phyloP scores from a whole-genome alignment of 2,113 vertebrate genomes.

The Puntigrus tetrazona region DNA sequence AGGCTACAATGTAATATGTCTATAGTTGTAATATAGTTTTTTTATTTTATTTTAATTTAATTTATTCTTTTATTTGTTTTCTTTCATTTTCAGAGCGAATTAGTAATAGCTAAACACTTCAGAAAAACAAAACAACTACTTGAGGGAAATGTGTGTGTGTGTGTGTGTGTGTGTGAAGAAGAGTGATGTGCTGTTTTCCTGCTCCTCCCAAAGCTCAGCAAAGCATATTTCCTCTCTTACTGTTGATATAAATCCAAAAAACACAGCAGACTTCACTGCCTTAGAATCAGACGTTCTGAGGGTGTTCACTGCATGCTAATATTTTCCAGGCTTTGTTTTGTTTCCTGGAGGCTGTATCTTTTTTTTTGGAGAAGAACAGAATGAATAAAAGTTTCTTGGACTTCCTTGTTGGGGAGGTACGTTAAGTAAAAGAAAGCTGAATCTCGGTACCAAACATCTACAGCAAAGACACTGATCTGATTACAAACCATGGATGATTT shows the following conservation, averaged over 20 bases:
- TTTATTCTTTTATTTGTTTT: too few relatives aligned
- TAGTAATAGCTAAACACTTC: not conserved
- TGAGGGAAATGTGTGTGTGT: too few relatives aligned
- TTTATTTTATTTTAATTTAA: too few relatives aligned
- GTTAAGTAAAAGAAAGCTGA: not conserved
- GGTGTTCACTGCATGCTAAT: not conserved
- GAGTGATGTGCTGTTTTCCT: not conserved
- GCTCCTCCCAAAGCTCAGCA: not conserved
- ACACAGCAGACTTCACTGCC: not conserved
- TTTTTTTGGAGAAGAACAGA: not conserved
- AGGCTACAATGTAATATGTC: too few relatives aligned
- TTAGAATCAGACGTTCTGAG: not conserved
- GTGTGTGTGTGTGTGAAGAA: not conserved
- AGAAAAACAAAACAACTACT: not conserved
- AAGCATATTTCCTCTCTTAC: not conserved
- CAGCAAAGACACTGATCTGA: not conserved
- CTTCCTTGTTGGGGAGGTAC: not conserved
- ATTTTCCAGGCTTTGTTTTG: slow-evolving; percentile 5
- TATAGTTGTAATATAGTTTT: too few relatives aligned
- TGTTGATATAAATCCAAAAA: not conserved
- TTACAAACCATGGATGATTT: slow-evolving; percentile 20
- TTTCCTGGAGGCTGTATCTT: not conserved
- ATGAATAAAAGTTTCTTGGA: not conserved
- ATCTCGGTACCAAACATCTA: not conserved
- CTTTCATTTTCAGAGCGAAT: too few relatives aligned